These are phyloP conservation scores for Aix galericulata DNA, from an alignment of 2,113 vertebrate genomes.

Conservation along the genomic window DNA sequence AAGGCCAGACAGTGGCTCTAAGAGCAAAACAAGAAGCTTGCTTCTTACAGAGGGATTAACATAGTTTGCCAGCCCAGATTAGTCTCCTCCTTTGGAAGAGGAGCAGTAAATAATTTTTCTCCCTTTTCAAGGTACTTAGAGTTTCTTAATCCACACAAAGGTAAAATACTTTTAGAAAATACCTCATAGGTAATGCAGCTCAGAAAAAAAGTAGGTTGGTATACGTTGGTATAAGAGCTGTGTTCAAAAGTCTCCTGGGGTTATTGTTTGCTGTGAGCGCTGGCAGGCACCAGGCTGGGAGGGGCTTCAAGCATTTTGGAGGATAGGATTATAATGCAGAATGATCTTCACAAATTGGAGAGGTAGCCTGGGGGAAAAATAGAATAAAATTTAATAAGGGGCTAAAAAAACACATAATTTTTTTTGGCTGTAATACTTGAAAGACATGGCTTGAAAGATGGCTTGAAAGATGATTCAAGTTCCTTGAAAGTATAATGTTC, in stretches of 20 bases:
- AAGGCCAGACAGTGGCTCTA: background rate
- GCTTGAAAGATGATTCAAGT: background rate
- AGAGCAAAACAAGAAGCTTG: background rate
- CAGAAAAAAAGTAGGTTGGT: background rate
- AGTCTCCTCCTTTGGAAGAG: background rate
- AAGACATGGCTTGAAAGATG: background rate
- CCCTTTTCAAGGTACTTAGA: background rate
- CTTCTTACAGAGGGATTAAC: background rate
- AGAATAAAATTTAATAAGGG: background rate
- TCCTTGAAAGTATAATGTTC: background rate
- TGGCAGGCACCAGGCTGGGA: background rate
- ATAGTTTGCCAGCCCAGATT: background rate
- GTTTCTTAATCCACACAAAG: background rate
- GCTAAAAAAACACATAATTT: background rate
- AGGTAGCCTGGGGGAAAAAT: background rate
- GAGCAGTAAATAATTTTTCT: background rate
- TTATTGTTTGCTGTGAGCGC: background rate
- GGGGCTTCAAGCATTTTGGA: background rate
- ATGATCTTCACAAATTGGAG: constrained; percentile 6
- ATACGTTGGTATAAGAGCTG: background rate
- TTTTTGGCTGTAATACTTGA: background rate
- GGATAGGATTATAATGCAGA: constrained; percentile 1
- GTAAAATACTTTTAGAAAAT: background rate
- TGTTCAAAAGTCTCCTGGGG: background rate
- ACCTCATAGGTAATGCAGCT: background rate